A percentile compares a stretch with the other conserved stretches of the same genome.
phyloP scores from a whole-genome alignment of 2,113 vertebrate genomes.

The Dipodomys spectabilis region DNA sequence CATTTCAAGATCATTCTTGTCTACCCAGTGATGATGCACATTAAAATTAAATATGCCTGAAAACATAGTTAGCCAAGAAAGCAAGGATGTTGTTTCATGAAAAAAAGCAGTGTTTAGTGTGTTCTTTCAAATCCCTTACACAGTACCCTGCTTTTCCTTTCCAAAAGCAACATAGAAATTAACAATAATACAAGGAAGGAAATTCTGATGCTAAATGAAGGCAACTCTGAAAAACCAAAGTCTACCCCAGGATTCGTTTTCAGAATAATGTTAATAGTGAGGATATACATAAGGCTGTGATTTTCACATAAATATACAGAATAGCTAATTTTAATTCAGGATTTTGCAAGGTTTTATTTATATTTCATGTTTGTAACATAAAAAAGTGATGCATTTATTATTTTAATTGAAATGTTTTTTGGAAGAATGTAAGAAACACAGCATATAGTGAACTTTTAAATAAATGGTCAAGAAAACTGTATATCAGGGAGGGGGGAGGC shows the following conservation, averaged over 20 bases:
- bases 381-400: neutral
- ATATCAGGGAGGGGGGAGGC: no score
- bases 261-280: neutral
- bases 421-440: neutral
- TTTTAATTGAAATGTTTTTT: slow-evolving; percentile 35
- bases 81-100: slow-evolving; percentile 28
- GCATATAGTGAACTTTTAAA: slow-evolving; percentile 17
- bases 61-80: slow-evolving; percentile 58
- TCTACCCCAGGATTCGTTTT: slow-evolving; percentile 19
- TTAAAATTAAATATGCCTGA: slow-evolving; percentile 54
- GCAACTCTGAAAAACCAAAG: slow-evolving; percentile 4
- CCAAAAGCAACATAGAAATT: slow-evolving; percentile 55
- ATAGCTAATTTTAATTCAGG: neutral
- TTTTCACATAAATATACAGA: slow-evolving; percentile 8
- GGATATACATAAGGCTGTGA: neutral
- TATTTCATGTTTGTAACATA: neutral
- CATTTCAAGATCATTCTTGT: slow-evolving; percentile 62
- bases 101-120: neutral
- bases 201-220: slow-evolving; percentile 14
- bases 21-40: slow-evolving; percentile 28
- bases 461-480: neutral
- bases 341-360: neutral
- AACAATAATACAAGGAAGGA: slow-evolving; percentile 32
- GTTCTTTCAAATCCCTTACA: slow-evolving; percentile 42
- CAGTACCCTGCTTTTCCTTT: slow-evolving; percentile 37